phyloP scores from a whole-genome alignment of 2,113 vertebrate species.

The Eulemur rufifrons region DNA sequence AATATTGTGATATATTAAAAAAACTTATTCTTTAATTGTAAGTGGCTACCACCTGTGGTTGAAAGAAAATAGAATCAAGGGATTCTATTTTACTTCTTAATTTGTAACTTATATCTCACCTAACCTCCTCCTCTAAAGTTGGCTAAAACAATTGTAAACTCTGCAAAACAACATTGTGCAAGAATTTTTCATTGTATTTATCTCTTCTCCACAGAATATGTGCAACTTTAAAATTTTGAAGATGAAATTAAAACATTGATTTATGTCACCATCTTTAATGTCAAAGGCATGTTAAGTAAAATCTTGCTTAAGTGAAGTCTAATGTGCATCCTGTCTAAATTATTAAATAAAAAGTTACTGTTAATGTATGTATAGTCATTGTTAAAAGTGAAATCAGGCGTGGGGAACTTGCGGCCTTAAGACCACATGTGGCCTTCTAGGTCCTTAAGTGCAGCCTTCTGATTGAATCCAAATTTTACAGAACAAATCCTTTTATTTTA shows the following conservation, averaged over 20 bases:
- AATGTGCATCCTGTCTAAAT: neutral
- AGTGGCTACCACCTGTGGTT: neutral
- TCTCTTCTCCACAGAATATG: neutral
- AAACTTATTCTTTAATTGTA: neutral
- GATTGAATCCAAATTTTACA: no score
- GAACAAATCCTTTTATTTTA: no score
- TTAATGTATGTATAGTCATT: neutral
- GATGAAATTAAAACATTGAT: neutral
- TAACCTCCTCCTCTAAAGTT: neutral
- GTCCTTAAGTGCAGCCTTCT: no score
- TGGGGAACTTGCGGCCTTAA: no score
- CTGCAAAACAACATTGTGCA: neutral
- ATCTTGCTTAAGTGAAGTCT: neutral
- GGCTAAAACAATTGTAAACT: neutral
- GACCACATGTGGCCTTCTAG: no score
- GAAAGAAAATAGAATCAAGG: neutral
- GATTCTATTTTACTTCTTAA: neutral
- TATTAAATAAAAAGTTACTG: neutral
- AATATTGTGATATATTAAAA: neutral
- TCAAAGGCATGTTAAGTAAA: neutral
- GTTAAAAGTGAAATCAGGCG: neutral
- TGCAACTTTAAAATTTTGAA: conserved; percentile 2
- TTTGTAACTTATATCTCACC: neutral
- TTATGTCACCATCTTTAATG: neutral
- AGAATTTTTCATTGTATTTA: neutral